Base-by-base conservation (phyloP, 2,888 invertebrate genomes). In the Stenotaenia linearis region DNA sequence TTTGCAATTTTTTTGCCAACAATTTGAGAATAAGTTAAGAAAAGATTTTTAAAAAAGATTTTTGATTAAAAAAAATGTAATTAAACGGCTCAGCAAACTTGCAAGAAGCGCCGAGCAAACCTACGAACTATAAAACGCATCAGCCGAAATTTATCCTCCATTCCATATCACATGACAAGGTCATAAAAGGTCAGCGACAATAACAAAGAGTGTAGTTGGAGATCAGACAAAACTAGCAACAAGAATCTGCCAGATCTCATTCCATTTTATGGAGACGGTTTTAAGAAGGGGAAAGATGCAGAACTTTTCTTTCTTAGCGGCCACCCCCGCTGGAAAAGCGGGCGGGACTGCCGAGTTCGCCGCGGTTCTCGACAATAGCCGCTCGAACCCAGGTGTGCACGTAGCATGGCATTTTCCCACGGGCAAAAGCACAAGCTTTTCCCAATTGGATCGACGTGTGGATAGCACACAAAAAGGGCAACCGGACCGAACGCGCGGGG, bases 241-340 rank as follows among this genome's bases (percentile, higher is more conserved):
- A 69, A 69, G 69, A 69, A 69, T 69, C 69, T n/a, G 12, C 1
- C 12, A 69, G 69, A 69, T 69, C 69, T 69, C 69, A 69, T 69
- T 69, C 69, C 69, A 69, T 69, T 69, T 69, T 69, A 69, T 69
- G 69, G 69, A 69, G 15, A 25, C 25, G 28, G 69, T 50, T 50
- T 50, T 18, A 50, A 23, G 6, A 69, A 23, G 69, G 69, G 69
- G 69, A n/a, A 69, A n/a, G 69, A 23, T n/a, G 15, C 12, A 28
- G 69, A 69, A 9, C 25, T 69, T 69, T 69, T 28, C 25, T 69
- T 69, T 12, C 4, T n/a, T n/a, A 45, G 50, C 28, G 69, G 69
- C 69, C 69, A 69, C 69, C 69, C 69, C 69, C 69, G 69, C 69
- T 69, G 69, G 69, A 69, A 69, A 69, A 69, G 69, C 69, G 28